A percentile compares a stretch with the other conserved stretches of the same genome.
Conservation (phyloP, 2,113 vertebrate genomes). For the Notechis scutatus region DNA sequence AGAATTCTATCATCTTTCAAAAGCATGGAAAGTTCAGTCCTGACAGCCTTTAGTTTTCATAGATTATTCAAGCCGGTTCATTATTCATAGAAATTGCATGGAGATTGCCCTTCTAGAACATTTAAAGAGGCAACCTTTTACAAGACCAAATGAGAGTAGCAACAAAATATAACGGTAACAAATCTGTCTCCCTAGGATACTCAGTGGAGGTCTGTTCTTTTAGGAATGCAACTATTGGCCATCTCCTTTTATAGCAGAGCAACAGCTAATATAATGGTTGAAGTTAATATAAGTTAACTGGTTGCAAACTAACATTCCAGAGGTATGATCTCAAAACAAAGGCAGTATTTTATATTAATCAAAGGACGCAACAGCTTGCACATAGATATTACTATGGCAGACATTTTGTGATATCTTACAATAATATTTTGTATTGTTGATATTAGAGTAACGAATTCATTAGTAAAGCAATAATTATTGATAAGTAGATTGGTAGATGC, state of each 20-base stretch:
- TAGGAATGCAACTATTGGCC: not conserved
- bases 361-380: not conserved
- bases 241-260: not conserved
- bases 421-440: not conserved
- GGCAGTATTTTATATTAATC: not conserved
- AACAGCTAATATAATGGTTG: not conserved
- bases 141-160: not conserved
- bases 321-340: not conserved
- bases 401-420: not conserved
- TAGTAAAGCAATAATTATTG: not conserved
- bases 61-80: slow-evolving; percentile 49
- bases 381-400: not conserved
- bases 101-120: slow-evolving; percentile 10
- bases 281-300: not conserved
- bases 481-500: not conserved
- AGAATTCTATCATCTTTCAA: not conserved
- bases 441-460: not conserved
- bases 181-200: not conserved
- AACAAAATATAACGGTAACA: not conserved
- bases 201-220: not conserved
- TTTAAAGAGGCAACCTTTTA: not conserved
- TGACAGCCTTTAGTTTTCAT: slow-evolving; percentile 50
- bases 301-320: not conserved
- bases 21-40: slow-evolving; percentile 55
- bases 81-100: slow-evolving; percentile 28